A percentile compares a stretch with the other conserved stretches of the same genome.
Conservation (phyloP, 2,113 vertebrate species). For the Motacilla tschutschensis region DNA sequence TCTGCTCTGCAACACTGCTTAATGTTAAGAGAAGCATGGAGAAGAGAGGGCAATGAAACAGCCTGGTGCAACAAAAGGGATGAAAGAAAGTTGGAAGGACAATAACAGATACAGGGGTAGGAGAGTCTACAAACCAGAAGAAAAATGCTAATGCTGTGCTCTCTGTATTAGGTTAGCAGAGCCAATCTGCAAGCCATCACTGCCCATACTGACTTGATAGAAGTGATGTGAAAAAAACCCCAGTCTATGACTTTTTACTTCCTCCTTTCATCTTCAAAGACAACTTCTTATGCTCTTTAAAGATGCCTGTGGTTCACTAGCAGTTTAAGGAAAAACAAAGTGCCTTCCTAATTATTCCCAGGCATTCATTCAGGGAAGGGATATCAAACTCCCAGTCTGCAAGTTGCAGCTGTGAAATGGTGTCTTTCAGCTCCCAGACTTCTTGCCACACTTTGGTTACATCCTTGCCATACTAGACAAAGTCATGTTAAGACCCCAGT, state of each 20-base stretch:
- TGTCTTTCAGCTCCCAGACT: not conserved
- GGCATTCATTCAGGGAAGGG: not conserved
- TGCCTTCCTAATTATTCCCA: not conserved
- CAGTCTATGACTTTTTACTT: not conserved
- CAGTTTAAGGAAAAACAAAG: not conserved
- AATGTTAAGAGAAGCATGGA: not conserved
- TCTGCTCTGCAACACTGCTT: not conserved
- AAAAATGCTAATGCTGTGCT: not conserved
- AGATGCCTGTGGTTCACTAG: not conserved
- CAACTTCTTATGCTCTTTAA: not conserved
- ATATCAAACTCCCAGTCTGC: not conserved
- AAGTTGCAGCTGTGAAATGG: not conserved
- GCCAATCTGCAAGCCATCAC: not conserved
- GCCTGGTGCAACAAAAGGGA: not conserved
- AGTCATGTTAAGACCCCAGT: not conserved
- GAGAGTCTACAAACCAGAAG: not conserved
- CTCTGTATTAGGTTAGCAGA: not conserved
- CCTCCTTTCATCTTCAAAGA: not conserved
- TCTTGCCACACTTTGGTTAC: not conserved
- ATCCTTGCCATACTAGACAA: not conserved
- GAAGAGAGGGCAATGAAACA: not conserved
- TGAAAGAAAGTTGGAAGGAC: not conserved
- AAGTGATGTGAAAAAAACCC: rapidly evolving
- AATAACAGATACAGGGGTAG: not conserved
- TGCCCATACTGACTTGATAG: not conserved